Conservation (phyloP, 2,113 vertebrate species). For the Perca schrenkii region DNA sequence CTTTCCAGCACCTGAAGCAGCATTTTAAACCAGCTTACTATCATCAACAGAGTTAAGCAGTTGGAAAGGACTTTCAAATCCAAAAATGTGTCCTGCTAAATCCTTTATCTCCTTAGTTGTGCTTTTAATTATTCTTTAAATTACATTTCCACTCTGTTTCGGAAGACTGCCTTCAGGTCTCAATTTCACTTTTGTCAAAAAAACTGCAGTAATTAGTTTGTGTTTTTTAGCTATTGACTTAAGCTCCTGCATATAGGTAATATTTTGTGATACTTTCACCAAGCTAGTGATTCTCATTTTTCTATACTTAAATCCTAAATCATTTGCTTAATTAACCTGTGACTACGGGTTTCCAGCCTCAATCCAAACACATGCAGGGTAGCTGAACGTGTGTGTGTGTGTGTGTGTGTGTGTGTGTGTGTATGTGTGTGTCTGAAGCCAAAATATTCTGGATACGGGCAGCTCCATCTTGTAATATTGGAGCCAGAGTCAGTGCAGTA, state of each 20-base stretch:
- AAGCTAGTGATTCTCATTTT: background rate
- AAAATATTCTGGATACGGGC: too few species aligned
- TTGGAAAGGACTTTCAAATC: slow-evolving; percentile 15
- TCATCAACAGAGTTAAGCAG: slow-evolving; percentile 1
- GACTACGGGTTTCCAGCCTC: background rate
- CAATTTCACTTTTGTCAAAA: background rate
- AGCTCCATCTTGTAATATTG: too few species aligned
- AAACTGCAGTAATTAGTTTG: background rate
- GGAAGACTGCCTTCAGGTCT: background rate
- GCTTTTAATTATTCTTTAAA: slow-evolving; percentile 49
- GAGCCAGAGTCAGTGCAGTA: too few species aligned
- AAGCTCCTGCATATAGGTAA: background rate
- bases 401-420: background rate
- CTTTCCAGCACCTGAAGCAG: slow-evolving; percentile 26
- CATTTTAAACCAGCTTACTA: slow-evolving; percentile 35
- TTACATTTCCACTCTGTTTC: slow-evolving; percentile 14
- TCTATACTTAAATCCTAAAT: background rate
- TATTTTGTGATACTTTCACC: background rate
- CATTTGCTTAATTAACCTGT: background rate
- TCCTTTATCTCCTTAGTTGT: slow-evolving; percentile 20
- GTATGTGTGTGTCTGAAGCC: too few species aligned
- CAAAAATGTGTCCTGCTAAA: slow-evolving; percentile 6
- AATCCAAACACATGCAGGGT: background rate
- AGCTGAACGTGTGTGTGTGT: background rate
- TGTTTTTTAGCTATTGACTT: background rate